phyloP scores from a whole-genome alignment of 1,140 invertebrate genomes.

The Stegodyphus dumicola region DNA sequence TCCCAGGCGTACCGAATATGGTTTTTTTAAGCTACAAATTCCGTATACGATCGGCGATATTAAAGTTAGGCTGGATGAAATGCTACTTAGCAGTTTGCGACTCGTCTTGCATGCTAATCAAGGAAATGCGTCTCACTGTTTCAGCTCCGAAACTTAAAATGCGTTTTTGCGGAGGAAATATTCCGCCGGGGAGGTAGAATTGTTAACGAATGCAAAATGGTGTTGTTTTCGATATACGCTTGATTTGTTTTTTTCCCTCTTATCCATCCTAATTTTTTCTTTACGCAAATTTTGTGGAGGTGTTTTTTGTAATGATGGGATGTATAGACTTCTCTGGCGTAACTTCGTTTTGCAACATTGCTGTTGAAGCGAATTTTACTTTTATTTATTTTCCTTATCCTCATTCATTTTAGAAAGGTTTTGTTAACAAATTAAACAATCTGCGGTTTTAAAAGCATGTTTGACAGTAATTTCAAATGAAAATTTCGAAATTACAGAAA shows the following conservation, averaged over 20 bases:
- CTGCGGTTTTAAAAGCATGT: no score
- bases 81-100: constrained; percentile 51
- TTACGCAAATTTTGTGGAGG: no score
- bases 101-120: constrained; percentile 47
- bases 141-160: constrained; percentile 37
- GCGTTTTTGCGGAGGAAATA: constrained; percentile 25
- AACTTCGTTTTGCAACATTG: no score
- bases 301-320: no score
- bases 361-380: no score
- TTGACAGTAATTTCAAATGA: no score
- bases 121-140: constrained; percentile 38
- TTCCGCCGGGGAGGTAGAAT: background rate
- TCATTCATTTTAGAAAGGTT: no score
- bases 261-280: background rate
- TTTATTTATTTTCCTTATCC: no score
- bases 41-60: constrained; percentile 52
- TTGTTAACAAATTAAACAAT: no score
- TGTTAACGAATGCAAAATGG: constrained; percentile 1
- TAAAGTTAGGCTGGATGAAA: constrained; percentile 29
- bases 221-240: no score
- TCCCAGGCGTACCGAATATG: constrained; percentile 16
- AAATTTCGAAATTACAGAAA: no score
- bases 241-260: background rate
- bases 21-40: constrained; percentile 55
- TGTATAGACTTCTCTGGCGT: no score